phyloP scores from a whole-genome alignment of 2,888 invertebrate species.

The Strigamia transsilvanica region DNA sequence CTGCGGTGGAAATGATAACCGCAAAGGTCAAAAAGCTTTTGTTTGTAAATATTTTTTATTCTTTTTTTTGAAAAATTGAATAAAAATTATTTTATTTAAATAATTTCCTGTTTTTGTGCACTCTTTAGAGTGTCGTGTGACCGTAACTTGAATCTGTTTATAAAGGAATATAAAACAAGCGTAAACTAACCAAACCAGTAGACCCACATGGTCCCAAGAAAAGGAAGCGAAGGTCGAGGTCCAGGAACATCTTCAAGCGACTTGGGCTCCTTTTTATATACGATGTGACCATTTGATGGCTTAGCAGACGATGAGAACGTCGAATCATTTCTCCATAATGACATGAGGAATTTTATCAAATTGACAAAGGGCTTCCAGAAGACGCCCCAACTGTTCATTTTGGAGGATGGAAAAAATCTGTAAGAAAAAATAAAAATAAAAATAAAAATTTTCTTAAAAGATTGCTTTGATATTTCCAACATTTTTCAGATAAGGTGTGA shows the following conservation, averaged over 20 bases:
- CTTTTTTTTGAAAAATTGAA: not conserved
- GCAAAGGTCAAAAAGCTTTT: too few relatives aligned
- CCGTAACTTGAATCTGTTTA: conserved; percentile 10
- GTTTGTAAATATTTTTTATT: not conserved
- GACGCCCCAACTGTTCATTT: conserved; percentile 18
- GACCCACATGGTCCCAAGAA: conserved; percentile 60
- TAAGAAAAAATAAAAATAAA: not conserved
- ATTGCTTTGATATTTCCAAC: not conserved
- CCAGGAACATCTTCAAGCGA: conserved; percentile 58
- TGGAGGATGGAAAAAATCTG: not conserved
- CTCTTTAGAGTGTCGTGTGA: not conserved
- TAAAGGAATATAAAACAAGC: not conserved
- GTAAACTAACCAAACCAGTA: conserved; percentile 56
- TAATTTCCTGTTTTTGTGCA: not conserved
- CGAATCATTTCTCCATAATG: conserved; percentile 3
- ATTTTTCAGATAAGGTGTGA: conserved; percentile 14
- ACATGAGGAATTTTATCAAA: conserved; percentile 2
- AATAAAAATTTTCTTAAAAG: not conserved
- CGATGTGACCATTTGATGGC: not conserved
- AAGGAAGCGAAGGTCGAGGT: conserved; percentile 59
- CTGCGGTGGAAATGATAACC: too few relatives aligned
- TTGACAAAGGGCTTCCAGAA: conserved; percentile 30
- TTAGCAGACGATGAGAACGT: not conserved
- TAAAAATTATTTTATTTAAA: too few relatives aligned
- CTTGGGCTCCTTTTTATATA: not conserved